phyloP scores from a whole-genome alignment of 2,888 invertebrate species.

The Troides aeacus region DNA sequence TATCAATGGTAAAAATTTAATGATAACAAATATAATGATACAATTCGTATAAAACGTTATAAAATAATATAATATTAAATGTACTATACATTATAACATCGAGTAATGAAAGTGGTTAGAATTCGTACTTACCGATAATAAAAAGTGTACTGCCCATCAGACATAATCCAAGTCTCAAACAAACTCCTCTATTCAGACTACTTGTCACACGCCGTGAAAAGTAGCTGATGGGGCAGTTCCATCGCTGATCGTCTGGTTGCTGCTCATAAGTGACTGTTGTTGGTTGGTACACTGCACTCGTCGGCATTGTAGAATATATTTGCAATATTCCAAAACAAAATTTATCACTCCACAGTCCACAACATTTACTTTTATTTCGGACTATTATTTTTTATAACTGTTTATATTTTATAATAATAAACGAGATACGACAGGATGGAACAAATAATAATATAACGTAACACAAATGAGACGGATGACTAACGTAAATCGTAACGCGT shows the following conservation, averaged over 20 bases:
- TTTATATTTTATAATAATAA: constrained; percentile 8
- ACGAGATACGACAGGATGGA: constrained; percentile 1
- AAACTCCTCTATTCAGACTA: constrained; percentile 68
- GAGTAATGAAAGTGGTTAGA: background rate
- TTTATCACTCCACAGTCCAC: constrained; percentile 34
- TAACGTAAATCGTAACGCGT: constrained; percentile 20
- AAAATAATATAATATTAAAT: too few species aligned
- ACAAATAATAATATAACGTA: constrained; percentile 9
- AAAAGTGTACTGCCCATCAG: constrained; percentile 67
- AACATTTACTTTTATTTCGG: constrained; percentile 14
- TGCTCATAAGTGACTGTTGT: constrained; percentile 88
- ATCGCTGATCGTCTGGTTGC: constrained; percentile 77
- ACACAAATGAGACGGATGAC: constrained; percentile 15
- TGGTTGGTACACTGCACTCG: constrained; percentile 88
- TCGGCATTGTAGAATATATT: constrained; percentile 78
- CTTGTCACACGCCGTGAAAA: constrained; percentile 75
- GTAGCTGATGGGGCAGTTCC: constrained; percentile 80
- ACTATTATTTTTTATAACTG: constrained; percentile 1
- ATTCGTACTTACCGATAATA: constrained; percentile 62
- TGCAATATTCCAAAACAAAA: constrained; percentile 31
- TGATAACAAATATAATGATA: background rate
- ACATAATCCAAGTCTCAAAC: constrained; percentile 66
- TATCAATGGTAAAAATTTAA: too few species aligned
- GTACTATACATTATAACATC: background rate
- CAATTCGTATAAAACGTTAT: too few species aligned